Evolutionary conservation across 2,797 vertebrate species (phyloP).

Genomic region (Cichlasoma orientale): DNA sequence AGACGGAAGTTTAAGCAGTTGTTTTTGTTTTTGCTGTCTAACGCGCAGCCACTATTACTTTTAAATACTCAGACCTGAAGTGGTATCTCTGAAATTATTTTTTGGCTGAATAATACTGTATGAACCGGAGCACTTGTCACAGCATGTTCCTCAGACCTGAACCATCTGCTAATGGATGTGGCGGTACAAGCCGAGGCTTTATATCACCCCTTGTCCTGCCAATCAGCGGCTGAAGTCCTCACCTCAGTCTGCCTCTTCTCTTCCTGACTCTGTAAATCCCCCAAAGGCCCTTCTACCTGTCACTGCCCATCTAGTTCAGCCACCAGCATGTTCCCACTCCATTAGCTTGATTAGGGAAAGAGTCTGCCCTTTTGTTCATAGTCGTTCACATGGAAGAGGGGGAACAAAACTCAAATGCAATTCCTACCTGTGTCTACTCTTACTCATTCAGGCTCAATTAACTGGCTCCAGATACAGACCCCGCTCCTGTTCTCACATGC

Average conservation of each 20-base stretch:
- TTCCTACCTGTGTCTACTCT: conserved; percentile 31
- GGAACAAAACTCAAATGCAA: conserved; percentile 40
- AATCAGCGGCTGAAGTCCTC: conserved; percentile 45
- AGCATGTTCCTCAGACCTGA: conserved; percentile 10
- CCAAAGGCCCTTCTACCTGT: conserved; percentile 58
- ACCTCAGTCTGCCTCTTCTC: conserved; percentile 31
- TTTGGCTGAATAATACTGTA: not conserved
- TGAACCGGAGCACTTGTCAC: conserved; percentile 3
- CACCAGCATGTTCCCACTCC: conserved; percentile 53
- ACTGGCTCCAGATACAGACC: conserved; percentile 35
- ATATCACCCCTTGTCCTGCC: conserved; percentile 47
- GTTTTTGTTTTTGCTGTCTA: not conserved
- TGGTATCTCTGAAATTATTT: not conserved
- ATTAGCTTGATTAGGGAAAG: conserved; percentile 74
- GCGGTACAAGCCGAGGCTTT: conserved; percentile 24
- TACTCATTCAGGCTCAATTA: conserved; percentile 58
- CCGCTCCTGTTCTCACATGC: conserved; percentile 56
- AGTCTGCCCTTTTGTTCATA: conserved; percentile 70
- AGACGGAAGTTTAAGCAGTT: not conserved
- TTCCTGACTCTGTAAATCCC: conserved; percentile 51
- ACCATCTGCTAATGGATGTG: conserved; percentile 39
- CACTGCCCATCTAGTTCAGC: conserved; percentile 30
- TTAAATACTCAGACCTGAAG: not conserved
- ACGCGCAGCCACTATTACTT: not conserved
- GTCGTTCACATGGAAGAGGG: conserved; percentile 63